These are phyloP conservation scores for Octopus sinensis DNA, from an alignment of 1,140 invertebrate species.

Conservation along the genomic window DNA sequence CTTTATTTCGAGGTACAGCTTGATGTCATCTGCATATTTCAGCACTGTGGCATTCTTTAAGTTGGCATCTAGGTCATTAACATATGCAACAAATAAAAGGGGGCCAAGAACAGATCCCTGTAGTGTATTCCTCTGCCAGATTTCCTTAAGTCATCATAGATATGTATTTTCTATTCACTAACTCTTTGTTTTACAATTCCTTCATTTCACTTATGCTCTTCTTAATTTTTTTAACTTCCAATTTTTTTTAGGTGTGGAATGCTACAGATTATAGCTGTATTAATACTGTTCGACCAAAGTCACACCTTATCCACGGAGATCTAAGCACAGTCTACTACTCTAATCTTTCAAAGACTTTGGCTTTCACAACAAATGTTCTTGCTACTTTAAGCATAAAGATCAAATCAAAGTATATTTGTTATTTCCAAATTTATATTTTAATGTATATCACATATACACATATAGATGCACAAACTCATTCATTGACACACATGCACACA, in stretches of 20 bases:
- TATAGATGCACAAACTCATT: too few species aligned
- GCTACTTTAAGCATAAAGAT: conserved; percentile 42
- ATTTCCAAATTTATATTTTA: neutral
- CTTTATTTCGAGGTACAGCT: too few species aligned
- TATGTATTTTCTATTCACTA: neutral
- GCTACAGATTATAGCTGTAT: conserved; percentile 56
- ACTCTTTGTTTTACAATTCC: neutral
- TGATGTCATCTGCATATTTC: too few species aligned
- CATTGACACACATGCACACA: too few species aligned
- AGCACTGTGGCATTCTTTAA: too few species aligned
- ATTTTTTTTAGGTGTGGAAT: conserved; percentile 53
- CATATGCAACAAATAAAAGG: too few species aligned
- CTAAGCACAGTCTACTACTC: conserved; percentile 56
- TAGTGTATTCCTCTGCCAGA: neutral
- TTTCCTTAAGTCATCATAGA: neutral
- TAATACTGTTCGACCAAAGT: conserved; percentile 54
- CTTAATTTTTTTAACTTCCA: too few species aligned
- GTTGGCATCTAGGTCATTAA: too few species aligned
- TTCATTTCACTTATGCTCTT: neutral
- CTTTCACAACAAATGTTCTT: conserved; percentile 55
- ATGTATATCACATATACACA: too few species aligned
- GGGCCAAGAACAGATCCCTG: neutral
- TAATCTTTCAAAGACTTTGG: conserved; percentile 47
- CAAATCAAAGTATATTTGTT: conserved; percentile 41
- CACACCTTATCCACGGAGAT: conserved; percentile 56